These are phyloP conservation scores for Gallinago solitaria DNA, from an alignment of 2,797 vertebrate species.

Conservation along the genomic window DNA sequence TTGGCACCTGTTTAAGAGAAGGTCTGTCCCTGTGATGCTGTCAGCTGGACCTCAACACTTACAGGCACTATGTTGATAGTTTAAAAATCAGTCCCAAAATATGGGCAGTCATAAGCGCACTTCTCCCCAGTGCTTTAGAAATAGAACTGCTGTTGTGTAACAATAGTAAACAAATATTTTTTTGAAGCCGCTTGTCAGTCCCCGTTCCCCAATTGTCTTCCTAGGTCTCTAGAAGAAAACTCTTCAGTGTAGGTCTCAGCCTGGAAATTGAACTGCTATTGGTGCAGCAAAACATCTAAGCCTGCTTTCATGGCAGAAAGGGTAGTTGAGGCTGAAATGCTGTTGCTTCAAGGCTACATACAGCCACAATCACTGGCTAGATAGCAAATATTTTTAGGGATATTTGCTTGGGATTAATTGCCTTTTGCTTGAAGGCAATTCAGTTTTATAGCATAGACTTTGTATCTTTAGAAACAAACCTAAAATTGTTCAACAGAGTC, in stretches of 20 bases:
- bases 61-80: not conserved
- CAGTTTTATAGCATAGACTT: not conserved
- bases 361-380: not conserved
- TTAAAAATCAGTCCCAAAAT: not conserved
- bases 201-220: not conserved
- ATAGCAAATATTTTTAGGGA: not conserved
- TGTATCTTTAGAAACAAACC: not conserved
- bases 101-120: not conserved
- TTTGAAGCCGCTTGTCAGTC: not conserved
- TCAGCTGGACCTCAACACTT: not conserved
- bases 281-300: not conserved
- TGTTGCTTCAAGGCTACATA: not conserved
- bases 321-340: not conserved
- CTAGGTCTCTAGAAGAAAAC: not conserved
- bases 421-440: not conserved
- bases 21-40: not conserved
- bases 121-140: not conserved
- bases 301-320: not conserved
- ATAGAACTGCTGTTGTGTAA: not conserved
- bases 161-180: not conserved
- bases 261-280: not conserved
- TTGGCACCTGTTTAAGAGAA: not conserved
- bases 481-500: not conserved
- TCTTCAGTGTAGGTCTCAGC: not conserved
- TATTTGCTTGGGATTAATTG: not conserved